Conservation (phyloP, 2,797 vertebrate genomes). For the Scleropages formosus region DNA sequence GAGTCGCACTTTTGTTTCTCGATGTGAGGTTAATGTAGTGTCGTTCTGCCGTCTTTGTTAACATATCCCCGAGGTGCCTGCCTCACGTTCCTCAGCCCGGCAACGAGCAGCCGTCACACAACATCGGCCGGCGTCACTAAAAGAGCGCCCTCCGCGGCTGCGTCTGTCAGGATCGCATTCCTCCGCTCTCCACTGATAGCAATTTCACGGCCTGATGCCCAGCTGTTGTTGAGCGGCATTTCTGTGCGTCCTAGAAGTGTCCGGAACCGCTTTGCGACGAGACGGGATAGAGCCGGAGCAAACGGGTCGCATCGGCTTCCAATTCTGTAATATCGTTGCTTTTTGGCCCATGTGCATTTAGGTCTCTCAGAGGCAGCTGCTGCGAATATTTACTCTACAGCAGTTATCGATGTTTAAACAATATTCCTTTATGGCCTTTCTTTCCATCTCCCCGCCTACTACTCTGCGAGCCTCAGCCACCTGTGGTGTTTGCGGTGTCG, state of each 20-base stretch:
- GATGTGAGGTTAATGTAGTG: too few species aligned
- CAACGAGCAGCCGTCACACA: not conserved
- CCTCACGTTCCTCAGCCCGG: not conserved
- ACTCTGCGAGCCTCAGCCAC: not conserved
- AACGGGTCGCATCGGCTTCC: not conserved
- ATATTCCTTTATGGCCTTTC: not conserved
- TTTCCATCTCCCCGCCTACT: not conserved
- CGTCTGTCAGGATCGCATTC: not conserved
- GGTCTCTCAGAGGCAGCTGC: not conserved
- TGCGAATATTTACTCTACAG: not conserved
- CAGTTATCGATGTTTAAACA: not conserved
- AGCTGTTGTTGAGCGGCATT: not conserved
- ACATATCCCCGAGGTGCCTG: not conserved
- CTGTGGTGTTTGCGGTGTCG: not conserved
- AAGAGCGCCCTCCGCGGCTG: not conserved
- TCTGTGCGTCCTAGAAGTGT: not conserved
- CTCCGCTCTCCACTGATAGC: conserved; percentile 13
- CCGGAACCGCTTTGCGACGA: not conserved
- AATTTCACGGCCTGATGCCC: conserved; percentile 10
- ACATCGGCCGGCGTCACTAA: not conserved
- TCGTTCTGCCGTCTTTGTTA: not conserved
- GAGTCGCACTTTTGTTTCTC: too few species aligned
- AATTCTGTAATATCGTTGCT: not conserved
- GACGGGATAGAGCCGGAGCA: not conserved
- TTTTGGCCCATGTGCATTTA: not conserved